Evolutionary conservation across 2,797 vertebrate genomes (phyloP).

Genomic region (Sarcoramphus papa): DNA sequence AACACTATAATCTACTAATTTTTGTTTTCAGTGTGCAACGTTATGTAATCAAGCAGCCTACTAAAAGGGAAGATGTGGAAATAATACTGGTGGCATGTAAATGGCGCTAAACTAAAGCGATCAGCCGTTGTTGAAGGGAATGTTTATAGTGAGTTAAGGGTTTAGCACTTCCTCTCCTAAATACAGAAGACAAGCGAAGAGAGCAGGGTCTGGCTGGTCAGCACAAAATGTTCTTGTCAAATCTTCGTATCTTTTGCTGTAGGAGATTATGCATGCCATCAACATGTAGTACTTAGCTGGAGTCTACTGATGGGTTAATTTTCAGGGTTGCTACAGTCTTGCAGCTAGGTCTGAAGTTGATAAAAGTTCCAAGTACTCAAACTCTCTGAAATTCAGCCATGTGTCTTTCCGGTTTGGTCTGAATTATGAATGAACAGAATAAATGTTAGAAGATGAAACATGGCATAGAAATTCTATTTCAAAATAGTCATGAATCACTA

Average conservation of each 20-base stretch:
- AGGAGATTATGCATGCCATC: background rate
- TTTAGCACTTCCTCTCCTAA: background rate
- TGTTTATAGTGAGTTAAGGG: background rate
- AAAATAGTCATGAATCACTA: background rate
- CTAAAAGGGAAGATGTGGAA: background rate
- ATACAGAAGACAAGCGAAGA: background rate
- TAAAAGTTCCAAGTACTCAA: background rate
- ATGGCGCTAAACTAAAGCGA: background rate
- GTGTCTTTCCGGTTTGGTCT: background rate
- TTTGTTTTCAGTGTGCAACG: background rate
- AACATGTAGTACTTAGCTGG: background rate
- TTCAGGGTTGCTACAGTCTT: background rate
- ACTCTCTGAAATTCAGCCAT: background rate
- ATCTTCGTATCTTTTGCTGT: background rate
- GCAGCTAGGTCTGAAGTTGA: background rate
- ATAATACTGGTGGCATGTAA: conserved; percentile 2
- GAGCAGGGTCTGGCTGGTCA: background rate
- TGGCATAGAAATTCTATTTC: background rate
- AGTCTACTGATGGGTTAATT: background rate
- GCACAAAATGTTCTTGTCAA: background rate
- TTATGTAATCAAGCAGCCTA: background rate
- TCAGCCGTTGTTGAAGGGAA: background rate
- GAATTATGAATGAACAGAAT: background rate
- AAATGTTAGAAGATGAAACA: background rate
- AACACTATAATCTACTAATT: conserved; percentile 45